Evolutionary conservation across 2,888 invertebrate species (phyloP).

Genomic region (Phyto melanocephala): DNA sequence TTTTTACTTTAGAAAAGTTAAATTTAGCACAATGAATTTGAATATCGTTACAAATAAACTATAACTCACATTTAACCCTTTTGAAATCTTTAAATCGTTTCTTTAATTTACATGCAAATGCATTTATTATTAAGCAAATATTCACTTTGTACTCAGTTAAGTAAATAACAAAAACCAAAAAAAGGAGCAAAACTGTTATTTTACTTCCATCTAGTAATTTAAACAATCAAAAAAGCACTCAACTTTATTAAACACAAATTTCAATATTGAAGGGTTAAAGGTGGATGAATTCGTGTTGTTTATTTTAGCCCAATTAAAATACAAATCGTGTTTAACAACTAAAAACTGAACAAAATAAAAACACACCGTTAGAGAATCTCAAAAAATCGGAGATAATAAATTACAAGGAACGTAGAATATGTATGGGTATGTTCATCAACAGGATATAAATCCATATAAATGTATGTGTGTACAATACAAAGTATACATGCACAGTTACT

Average conservation of each 20-base stretch:
- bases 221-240: constrained; percentile 54
- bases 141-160: constrained; percentile 11
- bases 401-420: constrained; percentile 23
- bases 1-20: too few species aligned
- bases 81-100: neutral
- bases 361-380: constrained; percentile 11
- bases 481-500: neutral
- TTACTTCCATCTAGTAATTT: constrained; percentile 40
- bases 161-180: constrained; percentile 15
- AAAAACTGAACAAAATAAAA: constrained; percentile 16
- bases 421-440: neutral
- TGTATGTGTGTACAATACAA: neutral
- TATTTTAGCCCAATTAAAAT: constrained; percentile 69
- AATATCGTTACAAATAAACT: too few species aligned
- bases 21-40: too few species aligned
- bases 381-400: constrained; percentile 38
- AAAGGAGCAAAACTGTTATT: constrained; percentile 8
- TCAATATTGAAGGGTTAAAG: constrained; percentile 69
- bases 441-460: neutral
- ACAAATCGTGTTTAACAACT: constrained; percentile 53
- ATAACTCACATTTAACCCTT: constrained; percentile 1
- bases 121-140: constrained; percentile 22
- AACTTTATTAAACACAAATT: constrained; percentile 53
- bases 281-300: constrained; percentile 65
- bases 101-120: neutral